Percentiles rank a stretch among this genome's conserved stretches.
Evolutionary conservation across 2,113 vertebrate genomes (phyloP).

Genomic region (Verasper variegatus): DNA sequence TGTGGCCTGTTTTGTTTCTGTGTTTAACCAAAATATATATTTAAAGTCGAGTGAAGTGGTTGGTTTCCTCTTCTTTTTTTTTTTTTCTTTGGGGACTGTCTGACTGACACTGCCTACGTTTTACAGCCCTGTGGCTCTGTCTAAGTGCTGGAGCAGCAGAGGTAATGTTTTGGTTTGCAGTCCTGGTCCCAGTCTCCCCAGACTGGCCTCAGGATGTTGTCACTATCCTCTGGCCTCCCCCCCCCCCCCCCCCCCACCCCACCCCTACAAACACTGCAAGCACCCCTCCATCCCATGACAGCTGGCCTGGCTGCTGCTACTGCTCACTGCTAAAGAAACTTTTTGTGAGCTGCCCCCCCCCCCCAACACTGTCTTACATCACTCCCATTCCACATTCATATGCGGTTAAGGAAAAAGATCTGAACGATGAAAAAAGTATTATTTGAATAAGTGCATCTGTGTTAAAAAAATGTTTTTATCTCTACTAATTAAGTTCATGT

Average conservation of each 20-base stretch:
- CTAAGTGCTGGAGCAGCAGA: conserved; percentile 77
- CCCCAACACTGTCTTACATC: conserved; percentile 35
- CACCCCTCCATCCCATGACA: conserved; percentile 49
- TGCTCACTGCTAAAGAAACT: conserved; percentile 66
- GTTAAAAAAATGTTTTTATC: neutral
- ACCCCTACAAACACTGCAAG: conserved; percentile 25
- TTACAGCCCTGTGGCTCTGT: conserved; percentile 80
- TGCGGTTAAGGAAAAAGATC: conserved; percentile 6
- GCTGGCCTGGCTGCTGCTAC: conserved; percentile 74
- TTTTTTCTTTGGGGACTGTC: conserved; percentile 41
- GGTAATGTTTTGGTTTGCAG: conserved; percentile 76
- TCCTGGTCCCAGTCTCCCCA: conserved; percentile 62
- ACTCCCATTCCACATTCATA: conserved; percentile 21
- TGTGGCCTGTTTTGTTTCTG: conserved; percentile 53
- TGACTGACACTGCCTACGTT: conserved; percentile 75
- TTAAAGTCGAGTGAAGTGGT: conserved; percentile 32
- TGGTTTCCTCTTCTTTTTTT: conserved; percentile 44
- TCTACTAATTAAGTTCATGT: neutral
- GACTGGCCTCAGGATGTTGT: conserved; percentile 73
- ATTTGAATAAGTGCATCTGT: conserved; percentile 32
- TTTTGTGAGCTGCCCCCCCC: conserved; percentile 42
- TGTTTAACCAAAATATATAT: conserved; percentile 52
- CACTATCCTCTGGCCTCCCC: conserved; percentile 67
- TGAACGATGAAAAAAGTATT: neutral
- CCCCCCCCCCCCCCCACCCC: conserved; percentile 20